phyloP scores from a whole-genome alignment of 2,113 vertebrate genomes.

The Sakesphorus luctuosus region DNA sequence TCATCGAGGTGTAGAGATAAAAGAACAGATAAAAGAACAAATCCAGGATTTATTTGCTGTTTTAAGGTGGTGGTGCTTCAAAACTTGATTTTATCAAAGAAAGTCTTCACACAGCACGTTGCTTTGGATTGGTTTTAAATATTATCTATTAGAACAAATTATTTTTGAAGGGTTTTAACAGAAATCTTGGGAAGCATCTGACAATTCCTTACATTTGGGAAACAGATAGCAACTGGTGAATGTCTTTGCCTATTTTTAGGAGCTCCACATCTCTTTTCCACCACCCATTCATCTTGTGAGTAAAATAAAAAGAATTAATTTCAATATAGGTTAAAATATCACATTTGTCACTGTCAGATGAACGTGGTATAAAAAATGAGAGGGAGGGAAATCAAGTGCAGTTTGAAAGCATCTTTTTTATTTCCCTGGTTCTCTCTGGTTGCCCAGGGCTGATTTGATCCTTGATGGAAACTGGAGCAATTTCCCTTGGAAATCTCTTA shows the following conservation, averaged over 20 bases:
- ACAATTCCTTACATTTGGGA: neutral
- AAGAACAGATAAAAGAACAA: neutral
- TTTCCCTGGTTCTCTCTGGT: neutral
- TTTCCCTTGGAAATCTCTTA: neutral
- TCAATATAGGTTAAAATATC: neutral
- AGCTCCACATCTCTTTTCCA: neutral
- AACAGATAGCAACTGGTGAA: neutral
- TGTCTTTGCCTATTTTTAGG: neutral
- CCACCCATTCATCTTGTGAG: neutral
- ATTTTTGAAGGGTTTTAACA: neutral
- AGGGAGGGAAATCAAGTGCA: neutral
- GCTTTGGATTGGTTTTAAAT: neutral
- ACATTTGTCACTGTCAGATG: neutral
- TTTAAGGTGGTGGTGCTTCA: neutral
- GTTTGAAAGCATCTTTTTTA: neutral
- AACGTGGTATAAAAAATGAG: neutral
- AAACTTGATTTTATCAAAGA: neutral
- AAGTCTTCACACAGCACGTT: neutral
- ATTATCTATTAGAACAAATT: neutral
- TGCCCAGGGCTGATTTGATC: neutral
- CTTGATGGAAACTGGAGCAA: neutral
- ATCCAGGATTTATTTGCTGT: neutral
- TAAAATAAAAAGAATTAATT: neutral
- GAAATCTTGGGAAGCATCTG: neutral
- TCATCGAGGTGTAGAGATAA: neutral